Evolutionary conservation across 2,797 vertebrate genomes (phyloP).

Genomic region (Sebastolobus altivelis): DNA sequence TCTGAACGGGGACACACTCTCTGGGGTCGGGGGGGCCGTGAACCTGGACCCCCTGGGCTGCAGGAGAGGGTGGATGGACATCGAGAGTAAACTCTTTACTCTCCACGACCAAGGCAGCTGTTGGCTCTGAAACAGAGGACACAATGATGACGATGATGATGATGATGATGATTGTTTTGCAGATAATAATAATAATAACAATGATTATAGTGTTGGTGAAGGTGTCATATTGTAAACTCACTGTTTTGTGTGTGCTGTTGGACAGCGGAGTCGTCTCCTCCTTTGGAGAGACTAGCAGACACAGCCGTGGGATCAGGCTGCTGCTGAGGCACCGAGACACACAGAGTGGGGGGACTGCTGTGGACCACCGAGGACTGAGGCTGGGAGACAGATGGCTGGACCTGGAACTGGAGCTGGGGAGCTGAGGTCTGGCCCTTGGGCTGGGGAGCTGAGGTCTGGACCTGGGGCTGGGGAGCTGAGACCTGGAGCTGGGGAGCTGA

Average conservation of each 20-base stretch:
- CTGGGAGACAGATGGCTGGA: slow-evolving; percentile 37
- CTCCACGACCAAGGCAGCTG: slow-evolving; percentile 80
- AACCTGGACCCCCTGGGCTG: slow-evolving; percentile 46
- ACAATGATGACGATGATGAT: background rate
- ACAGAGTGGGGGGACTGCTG: slow-evolving; percentile 63
- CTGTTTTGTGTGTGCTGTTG: slow-evolving; percentile 81
- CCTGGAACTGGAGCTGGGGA: slow-evolving; percentile 21
- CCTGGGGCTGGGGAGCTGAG: slow-evolving; percentile 39
- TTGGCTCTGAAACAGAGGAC: slow-evolving; percentile 68
- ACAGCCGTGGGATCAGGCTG: slow-evolving; percentile 61
- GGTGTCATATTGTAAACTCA: slow-evolving; percentile 61
- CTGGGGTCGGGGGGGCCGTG: slow-evolving; percentile 36
- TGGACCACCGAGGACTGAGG: slow-evolving; percentile 45
- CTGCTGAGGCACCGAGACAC: slow-evolving; percentile 75
- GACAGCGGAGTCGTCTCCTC: slow-evolving; percentile 64
- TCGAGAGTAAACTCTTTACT: slow-evolving; percentile 67
- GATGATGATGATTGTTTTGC: slow-evolving; percentile 5
- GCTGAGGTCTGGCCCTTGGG: slow-evolving; percentile 12
- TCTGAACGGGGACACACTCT: slow-evolving; percentile 44
- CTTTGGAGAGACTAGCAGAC: slow-evolving; percentile 51
- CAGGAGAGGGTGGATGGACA: slow-evolving; percentile 70
- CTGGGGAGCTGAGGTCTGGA: slow-evolving; percentile 29
- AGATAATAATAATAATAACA: slow-evolving; percentile 6
- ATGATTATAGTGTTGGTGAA: background rate
- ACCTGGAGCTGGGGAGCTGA: slow-evolving; percentile 34